A percentile compares a stretch with the other conserved stretches of the same genome.
Evolutionary conservation across 2,888 invertebrate species (phyloP).

Genomic region (Conchocele bisecta): DNA sequence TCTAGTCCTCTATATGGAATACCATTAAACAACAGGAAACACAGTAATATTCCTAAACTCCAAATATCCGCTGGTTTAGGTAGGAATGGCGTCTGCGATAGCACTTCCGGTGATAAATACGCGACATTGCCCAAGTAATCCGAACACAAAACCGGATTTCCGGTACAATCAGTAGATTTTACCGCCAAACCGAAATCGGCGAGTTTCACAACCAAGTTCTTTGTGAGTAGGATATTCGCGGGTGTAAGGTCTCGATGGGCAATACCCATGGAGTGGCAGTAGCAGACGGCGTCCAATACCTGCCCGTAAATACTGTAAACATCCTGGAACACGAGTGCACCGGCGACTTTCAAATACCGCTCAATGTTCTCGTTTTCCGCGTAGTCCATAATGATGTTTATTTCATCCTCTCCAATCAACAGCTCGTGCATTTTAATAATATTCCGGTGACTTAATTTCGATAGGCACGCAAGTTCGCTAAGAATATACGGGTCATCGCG

Average conservation of each 20-base stretch:
- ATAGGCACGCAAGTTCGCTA: slow-evolving; percentile 57
- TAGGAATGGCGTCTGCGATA: slow-evolving; percentile 45
- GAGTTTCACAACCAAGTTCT: slow-evolving; percentile 53
- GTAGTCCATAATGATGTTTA: slow-evolving; percentile 62
- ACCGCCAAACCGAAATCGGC: slow-evolving; percentile 65
- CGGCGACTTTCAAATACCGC: slow-evolving; percentile 26
- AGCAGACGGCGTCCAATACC: slow-evolving; percentile 53
- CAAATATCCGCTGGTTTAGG: slow-evolving; percentile 60
- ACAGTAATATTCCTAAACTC: slow-evolving; percentile 57
- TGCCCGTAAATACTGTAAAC: slow-evolving; percentile 47
- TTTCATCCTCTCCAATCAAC: slow-evolving; percentile 32
- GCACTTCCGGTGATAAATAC: slow-evolving; percentile 53
- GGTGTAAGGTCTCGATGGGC: slow-evolving; percentile 63
- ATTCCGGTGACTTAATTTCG: slow-evolving; percentile 55
- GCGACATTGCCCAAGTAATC: slow-evolving; percentile 60
- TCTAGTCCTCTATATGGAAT: slow-evolving; percentile 46
- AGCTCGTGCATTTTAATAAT: slow-evolving; percentile 56
- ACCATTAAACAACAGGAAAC: slow-evolving; percentile 41
- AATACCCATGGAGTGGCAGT: slow-evolving; percentile 54
- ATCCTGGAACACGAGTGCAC: slow-evolving; percentile 9
- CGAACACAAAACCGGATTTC: slow-evolving; percentile 45
- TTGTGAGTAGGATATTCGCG: slow-evolving; percentile 54
- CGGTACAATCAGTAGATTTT: slow-evolving; percentile 27
- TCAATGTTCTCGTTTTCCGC: slow-evolving; percentile 63
- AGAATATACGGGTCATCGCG: slow-evolving; percentile 56